A percentile compares a stretch with the other conserved stretches of the same genome.
phyloP scores from a whole-genome alignment of 2,797 vertebrate genomes.

The Sebastes cheni region DNA sequence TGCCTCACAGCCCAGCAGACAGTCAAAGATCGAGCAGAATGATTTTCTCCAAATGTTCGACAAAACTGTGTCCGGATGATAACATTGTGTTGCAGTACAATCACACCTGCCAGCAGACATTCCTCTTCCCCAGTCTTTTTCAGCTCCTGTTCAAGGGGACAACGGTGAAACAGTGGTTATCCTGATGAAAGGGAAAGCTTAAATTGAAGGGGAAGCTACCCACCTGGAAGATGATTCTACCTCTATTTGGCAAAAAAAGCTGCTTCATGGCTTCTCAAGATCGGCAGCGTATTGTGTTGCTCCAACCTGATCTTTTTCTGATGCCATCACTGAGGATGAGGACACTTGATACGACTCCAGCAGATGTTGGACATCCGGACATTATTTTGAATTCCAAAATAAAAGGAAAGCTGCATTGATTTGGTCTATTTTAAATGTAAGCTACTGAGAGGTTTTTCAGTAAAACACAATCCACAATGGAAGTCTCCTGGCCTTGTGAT shows the following conservation, averaged over 20 bases:
- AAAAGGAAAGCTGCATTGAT: conserved; percentile 12
- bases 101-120: conserved; percentile 77
- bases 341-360: conserved; percentile 34
- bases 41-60: conserved; percentile 93
- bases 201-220: conserved; percentile 53
- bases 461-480: conserved; percentile 29
- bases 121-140: conserved; percentile 45
- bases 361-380: conserved; percentile 29
- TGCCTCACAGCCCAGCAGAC: conserved; percentile 88
- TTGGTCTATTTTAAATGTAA: conserved; percentile 33
- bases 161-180: conserved; percentile 58
- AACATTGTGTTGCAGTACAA: conserved; percentile 86
- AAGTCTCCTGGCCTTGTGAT: conserved; percentile 2
- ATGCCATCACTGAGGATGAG: conserved; percentile 35
- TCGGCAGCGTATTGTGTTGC: conserved; percentile 36
- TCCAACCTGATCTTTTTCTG: conserved; percentile 42
- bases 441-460: not conserved
- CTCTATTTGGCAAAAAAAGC: conserved; percentile 42
- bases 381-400: conserved; percentile 26
- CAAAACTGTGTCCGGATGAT: conserved; percentile 93
- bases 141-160: conserved; percentile 54
- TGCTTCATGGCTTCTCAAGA: conserved; percentile 30
- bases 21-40: conserved; percentile 92
- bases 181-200: conserved; percentile 61
- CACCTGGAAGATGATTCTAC: conserved; percentile 55